phyloP scores from a whole-genome alignment of 1,140 invertebrate genomes.

The Heliconius eleuchia region DNA sequence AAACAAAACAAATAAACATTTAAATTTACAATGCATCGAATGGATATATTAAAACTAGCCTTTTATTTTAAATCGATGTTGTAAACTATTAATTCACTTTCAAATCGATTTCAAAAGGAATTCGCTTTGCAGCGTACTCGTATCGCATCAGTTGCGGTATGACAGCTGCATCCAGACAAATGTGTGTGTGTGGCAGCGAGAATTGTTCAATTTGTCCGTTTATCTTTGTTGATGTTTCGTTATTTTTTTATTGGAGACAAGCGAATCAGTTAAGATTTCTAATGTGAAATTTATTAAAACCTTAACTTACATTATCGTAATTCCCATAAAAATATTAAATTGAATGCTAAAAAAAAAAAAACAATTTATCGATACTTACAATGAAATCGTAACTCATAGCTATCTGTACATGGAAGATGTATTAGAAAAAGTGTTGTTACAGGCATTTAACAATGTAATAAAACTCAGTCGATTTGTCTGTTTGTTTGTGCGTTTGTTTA shows the following conservation, averaged over 20 bases:
- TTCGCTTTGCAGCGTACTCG: background rate
- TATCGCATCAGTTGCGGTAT: constrained; percentile 9
- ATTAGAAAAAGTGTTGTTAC: too few species aligned
- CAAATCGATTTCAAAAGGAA: constrained; percentile 9
- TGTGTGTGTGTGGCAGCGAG: constrained; percentile 12
- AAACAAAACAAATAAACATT: background rate
- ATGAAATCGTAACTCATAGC: too few species aligned
- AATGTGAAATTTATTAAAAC: too few species aligned
- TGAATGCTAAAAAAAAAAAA: too few species aligned
- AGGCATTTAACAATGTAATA: too few species aligned
- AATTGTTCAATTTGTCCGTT: constrained; percentile 18
- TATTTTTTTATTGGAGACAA: background rate
- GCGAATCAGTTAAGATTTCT: too few species aligned
- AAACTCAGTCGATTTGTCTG: too few species aligned
- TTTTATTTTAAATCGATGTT: constrained; percentile 7
- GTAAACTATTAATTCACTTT: background rate
- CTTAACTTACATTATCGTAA: too few species aligned
- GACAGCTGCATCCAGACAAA: constrained; percentile 19
- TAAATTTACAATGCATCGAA: background rate
- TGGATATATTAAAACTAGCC: background rate
- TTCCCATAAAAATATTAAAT: too few species aligned
- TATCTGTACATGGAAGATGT: too few species aligned
- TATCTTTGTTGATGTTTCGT: background rate
- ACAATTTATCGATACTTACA: too few species aligned
- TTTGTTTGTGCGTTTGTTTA: too few species aligned